These are phyloP conservation scores for Sphaerodactylus townsendi DNA, from an alignment of 2,113 vertebrate genomes.

Conservation along the genomic window DNA sequence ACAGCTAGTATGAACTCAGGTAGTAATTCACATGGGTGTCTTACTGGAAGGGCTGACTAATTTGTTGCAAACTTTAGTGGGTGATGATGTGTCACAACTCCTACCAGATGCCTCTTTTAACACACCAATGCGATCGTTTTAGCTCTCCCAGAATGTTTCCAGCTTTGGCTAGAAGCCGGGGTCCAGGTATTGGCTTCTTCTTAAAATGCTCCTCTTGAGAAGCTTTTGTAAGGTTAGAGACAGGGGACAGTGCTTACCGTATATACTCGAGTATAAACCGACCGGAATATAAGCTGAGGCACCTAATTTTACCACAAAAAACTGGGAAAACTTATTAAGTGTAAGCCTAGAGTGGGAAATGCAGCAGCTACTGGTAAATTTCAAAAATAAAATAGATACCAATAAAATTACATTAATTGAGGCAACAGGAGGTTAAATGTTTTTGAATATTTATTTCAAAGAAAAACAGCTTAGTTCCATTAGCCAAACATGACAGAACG, in stretches of 20 bases:
- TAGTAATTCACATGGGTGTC: background rate
- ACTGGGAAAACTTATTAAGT: too few species aligned
- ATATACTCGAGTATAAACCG: too few species aligned
- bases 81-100: conserved; percentile 13
- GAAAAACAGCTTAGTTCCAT: too few species aligned
- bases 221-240: background rate
- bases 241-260: background rate
- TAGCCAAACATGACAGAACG: too few species aligned
- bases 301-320: too few species aligned
- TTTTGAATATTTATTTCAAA: too few species aligned
- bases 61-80: background rate
- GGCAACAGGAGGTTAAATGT: too few species aligned
- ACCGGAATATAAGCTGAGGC: too few species aligned
- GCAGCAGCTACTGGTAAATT: too few species aligned
- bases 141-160: background rate
- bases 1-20: background rate
- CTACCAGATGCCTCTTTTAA: conserved; percentile 9
- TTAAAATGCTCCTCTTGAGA: background rate
- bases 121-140: background rate
- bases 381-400: too few species aligned
- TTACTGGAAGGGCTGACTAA: background rate
- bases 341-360: too few species aligned
- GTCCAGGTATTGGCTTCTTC: background rate
- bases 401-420: too few species aligned
- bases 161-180: background rate